These are phyloP conservation scores for Clinocottus analis DNA, from an alignment of 2,113 vertebrate species.

Conservation along the genomic window DNA sequence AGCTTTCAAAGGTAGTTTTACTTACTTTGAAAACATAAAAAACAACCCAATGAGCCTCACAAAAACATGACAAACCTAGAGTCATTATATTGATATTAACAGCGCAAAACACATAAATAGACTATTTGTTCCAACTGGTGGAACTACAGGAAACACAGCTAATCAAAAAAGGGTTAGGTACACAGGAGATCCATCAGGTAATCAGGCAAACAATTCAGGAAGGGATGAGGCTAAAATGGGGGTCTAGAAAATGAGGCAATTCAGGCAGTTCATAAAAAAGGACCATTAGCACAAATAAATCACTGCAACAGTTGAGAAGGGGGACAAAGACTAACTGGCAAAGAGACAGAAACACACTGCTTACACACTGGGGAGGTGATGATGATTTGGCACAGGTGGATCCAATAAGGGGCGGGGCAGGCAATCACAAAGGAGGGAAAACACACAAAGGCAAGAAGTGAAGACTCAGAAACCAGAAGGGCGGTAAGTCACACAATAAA, in stretches of 20 bases:
- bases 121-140: background rate
- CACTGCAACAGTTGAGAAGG: background rate
- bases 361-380: background rate
- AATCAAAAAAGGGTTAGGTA: background rate
- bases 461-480: too few relatives aligned
- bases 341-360: background rate
- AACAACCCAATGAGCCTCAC: background rate
- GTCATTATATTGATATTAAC: background rate
- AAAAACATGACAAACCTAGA: background rate
- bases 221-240: background rate
- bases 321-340: background rate
- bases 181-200: background rate
- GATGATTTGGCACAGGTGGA: background rate
- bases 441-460: too few relatives aligned
- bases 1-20: too few relatives aligned
- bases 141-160: background rate
- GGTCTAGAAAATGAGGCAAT: background rate
- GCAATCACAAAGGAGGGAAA: too few relatives aligned
- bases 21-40: background rate
- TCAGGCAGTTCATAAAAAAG: background rate
- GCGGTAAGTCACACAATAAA: too few relatives aligned
- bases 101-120: background rate
- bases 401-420: background rate
- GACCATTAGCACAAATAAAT: background rate
- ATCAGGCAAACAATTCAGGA: background rate